A percentile compares a stretch with the other conserved stretches of the same genome.
Conservation (phyloP, 2,888 invertebrate genomes). For the Bombylius major region DNA sequence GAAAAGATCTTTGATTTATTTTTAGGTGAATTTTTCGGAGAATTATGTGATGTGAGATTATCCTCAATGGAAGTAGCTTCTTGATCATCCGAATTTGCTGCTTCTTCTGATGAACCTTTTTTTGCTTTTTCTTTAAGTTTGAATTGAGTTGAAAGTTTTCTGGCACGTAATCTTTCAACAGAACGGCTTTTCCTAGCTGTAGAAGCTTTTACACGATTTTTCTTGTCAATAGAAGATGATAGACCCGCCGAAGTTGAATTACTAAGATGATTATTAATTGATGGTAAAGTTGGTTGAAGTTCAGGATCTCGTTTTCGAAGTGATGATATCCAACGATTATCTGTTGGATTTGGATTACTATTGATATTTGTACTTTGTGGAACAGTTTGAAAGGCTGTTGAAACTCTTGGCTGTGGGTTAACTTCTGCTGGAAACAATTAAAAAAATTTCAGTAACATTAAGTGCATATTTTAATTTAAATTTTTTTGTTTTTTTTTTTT, state of each 20-base stretch:
- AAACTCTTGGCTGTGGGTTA: slow-evolving; percentile 34
- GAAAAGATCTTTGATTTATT: slow-evolving; percentile 42
- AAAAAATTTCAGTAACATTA: no score
- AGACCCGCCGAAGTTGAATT: slow-evolving; percentile 30
- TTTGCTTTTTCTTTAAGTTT: slow-evolving; percentile 33
- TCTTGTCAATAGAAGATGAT: slow-evolving; percentile 36
- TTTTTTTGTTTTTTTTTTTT: background rate
- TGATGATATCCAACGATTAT: slow-evolving; percentile 55
- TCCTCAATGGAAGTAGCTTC: slow-evolving; percentile 36
- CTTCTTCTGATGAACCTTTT: slow-evolving; percentile 37
- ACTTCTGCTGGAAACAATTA: slow-evolving; percentile 25
- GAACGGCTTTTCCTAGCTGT: slow-evolving; percentile 35
- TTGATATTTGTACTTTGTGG: slow-evolving; percentile 11
- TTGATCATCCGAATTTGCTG: slow-evolving; percentile 37
- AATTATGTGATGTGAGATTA: slow-evolving; percentile 30
- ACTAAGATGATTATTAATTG: slow-evolving; percentile 37
- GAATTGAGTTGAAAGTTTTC: slow-evolving; percentile 33
- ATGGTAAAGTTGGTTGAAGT: slow-evolving; percentile 50
- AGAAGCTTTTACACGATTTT: slow-evolving; percentile 20
- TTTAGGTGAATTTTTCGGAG: slow-evolving; percentile 33
- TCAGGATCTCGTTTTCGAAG: slow-evolving; percentile 51
- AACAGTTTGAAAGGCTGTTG: background rate
- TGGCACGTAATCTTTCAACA: slow-evolving; percentile 34
- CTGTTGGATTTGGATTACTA: slow-evolving; percentile 37
- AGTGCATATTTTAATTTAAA: background rate